Conservation (phyloP, 2,113 vertebrate genomes). For the Halichoeres trimaculatus region DNA sequence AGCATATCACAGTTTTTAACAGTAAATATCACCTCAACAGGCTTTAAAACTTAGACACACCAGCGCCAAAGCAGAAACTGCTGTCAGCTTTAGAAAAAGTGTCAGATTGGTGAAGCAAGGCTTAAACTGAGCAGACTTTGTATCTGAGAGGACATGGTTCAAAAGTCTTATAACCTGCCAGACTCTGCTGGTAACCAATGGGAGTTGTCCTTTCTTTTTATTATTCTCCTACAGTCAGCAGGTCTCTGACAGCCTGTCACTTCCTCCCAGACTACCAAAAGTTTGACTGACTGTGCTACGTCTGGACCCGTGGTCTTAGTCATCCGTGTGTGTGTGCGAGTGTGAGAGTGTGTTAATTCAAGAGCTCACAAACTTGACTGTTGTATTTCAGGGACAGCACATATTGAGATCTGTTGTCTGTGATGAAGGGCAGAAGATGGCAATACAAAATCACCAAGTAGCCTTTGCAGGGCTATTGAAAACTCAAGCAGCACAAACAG, state of each 20-base stretch:
- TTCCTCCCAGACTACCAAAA: conserved; percentile 21
- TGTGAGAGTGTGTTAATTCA: conserved; percentile 6
- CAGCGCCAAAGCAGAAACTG: conserved; percentile 6
- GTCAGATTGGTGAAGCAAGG: conserved; percentile 38
- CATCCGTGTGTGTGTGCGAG: neutral
- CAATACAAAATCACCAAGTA: conserved; percentile 5
- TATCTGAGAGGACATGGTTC: conserved; percentile 34
- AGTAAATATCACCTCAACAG: no score
- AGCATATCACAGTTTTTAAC: no score
- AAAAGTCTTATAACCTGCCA: conserved; percentile 58
- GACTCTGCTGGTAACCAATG: conserved; percentile 29
- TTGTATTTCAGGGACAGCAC: conserved; percentile 25
- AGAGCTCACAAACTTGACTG: no score
- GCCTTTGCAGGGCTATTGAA: neutral
- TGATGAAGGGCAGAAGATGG: conserved; percentile 21
- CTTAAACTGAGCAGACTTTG: conserved; percentile 27
- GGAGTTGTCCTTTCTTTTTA: conserved; percentile 48
- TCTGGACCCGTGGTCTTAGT: conserved; percentile 3
- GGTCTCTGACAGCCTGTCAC: conserved; percentile 62
- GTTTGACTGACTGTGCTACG: conserved; percentile 50
- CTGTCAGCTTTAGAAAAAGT: conserved; percentile 4
- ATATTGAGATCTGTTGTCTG: conserved; percentile 33
- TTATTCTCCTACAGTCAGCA: conserved; percentile 64
- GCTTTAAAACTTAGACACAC: neutral
- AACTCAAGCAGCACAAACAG: neutral